A percentile compares a stretch with the other conserved stretches of the same genome.
phyloP scores from a whole-genome alignment of 2,113 vertebrate species.

The Theropithecus gelada region DNA sequence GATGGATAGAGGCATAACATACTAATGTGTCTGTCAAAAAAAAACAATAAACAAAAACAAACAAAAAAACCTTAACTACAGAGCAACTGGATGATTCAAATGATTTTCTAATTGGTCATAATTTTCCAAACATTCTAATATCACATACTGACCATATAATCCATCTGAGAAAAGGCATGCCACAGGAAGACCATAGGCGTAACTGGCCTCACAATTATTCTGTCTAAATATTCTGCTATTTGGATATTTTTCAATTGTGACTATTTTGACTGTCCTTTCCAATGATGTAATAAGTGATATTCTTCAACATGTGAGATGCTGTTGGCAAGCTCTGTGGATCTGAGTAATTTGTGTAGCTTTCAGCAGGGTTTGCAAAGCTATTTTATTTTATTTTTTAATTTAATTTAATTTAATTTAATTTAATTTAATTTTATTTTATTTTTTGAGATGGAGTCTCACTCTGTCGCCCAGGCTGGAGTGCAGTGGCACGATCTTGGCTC shows the following conservation, averaged over 20 bases:
- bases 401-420: background rate
- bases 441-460: too few relatives aligned
- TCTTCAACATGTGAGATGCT: constrained; percentile 38
- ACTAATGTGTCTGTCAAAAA: background rate
- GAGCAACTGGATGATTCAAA: constrained; percentile 14
- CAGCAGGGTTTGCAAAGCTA: constrained; percentile 1
- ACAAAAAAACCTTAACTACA: background rate
- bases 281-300: constrained; percentile 7
- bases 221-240: constrained; percentile 36
- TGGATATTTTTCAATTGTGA: background rate
- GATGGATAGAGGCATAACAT: background rate
- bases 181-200: constrained; percentile 17
- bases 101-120: constrained; percentile 18
- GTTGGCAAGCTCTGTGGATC: background rate
- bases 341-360: constrained; percentile 16
- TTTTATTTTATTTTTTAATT: constrained; percentile 23
- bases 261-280: constrained; percentile 55
- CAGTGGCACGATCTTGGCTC: too few relatives aligned
- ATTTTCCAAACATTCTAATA: constrained; percentile 18
- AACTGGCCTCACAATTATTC: background rate
- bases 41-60: too few relatives aligned
- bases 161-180: background rate
- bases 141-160: background rate
- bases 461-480: too few relatives aligned
- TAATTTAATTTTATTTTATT: background rate